Percentiles rank a stretch among this genome's conserved stretches.
phyloP scores from a whole-genome alignment of 1,140 invertebrate genomes.

The Sitophilus oryzae region DNA sequence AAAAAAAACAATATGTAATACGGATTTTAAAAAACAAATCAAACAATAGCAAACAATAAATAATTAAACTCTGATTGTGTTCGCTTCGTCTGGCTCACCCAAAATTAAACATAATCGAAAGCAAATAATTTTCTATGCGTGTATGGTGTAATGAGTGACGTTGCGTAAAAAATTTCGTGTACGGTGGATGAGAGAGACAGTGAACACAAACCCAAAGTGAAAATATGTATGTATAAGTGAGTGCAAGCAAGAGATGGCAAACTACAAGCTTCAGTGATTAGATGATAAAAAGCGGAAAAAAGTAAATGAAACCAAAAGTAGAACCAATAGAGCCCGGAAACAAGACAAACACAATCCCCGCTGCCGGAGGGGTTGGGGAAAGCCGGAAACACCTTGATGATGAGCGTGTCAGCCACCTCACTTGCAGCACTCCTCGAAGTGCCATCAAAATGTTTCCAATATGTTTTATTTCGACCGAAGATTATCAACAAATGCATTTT shows the following conservation, averaged over 20 bases:
- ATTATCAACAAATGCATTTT: too few relatives aligned
- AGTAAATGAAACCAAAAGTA: constrained; percentile 34
- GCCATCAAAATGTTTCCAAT: constrained; percentile 51
- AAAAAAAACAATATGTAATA: constrained; percentile 34
- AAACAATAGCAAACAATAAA: constrained; percentile 29
- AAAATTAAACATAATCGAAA: constrained; percentile 9
- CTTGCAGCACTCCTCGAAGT: constrained; percentile 23
- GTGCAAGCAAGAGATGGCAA: constrained; percentile 27
- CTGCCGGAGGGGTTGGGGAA: constrained; percentile 32
- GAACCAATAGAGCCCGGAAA: constrained; percentile 36
- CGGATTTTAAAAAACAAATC: constrained; percentile 35
- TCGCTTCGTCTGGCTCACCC: constrained; percentile 37
- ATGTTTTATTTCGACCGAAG: too few relatives aligned
- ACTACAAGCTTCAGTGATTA: constrained; percentile 29
- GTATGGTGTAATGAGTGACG: constrained; percentile 15
- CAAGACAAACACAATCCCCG: constrained; percentile 41
- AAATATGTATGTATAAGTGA: constrained; percentile 25
- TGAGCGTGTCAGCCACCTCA: constrained; percentile 43
- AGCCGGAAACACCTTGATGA: constrained; percentile 51
- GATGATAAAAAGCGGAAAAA: constrained; percentile 30
- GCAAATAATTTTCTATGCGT: constrained; percentile 2
- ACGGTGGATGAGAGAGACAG: constrained; percentile 31
- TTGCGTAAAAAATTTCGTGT: constrained; percentile 11
- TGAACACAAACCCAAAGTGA: constrained; percentile 36
- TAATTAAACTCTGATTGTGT: constrained; percentile 32